Conservation (phyloP, 2,888 invertebrate genomes). For the Tetropium fuscum region DNA sequence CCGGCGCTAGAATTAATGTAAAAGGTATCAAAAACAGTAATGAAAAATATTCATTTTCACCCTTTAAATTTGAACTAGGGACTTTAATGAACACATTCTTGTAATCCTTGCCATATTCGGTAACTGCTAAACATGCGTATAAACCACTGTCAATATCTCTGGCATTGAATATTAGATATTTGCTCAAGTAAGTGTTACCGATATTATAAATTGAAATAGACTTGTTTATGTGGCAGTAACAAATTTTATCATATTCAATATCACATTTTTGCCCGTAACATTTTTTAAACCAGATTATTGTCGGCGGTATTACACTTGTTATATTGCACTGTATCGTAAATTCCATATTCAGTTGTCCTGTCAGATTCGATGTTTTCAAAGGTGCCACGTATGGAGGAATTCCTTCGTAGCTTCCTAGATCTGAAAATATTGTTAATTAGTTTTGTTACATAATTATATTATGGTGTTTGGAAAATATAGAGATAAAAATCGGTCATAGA, state of each 20-base stretch:
- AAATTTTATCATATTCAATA: constrained; percentile 52
- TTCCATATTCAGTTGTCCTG: constrained; percentile 54
- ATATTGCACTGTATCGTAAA: constrained; percentile 61
- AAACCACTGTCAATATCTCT: constrained; percentile 57
- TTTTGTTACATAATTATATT: background rate
- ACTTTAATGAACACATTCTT: constrained; percentile 56
- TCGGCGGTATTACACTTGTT: constrained; percentile 57
- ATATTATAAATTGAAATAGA: constrained; percentile 48
- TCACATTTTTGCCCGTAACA: constrained; percentile 56
- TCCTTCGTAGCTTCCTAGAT: constrained; percentile 48
- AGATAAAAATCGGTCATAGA: no score
- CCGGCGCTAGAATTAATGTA: constrained; percentile 55
- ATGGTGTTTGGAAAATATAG: no score
- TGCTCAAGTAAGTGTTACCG: constrained; percentile 58
- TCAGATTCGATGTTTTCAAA: constrained; percentile 54
- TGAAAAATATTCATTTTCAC: constrained; percentile 49
- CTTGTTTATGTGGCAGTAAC: constrained; percentile 54
- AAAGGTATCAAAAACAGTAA: constrained; percentile 60
- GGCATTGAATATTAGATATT: constrained; percentile 59
- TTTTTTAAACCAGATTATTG: constrained; percentile 61
- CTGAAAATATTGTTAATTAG: constrained; percentile 39
- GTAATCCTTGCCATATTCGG: constrained; percentile 55
- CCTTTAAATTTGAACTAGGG: constrained; percentile 40
- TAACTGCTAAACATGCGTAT: constrained; percentile 61
- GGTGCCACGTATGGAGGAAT: constrained; percentile 54